phyloP scores from a whole-genome alignment of 2,888 invertebrate genomes.

The Bembecia ichneumoniformis region DNA sequence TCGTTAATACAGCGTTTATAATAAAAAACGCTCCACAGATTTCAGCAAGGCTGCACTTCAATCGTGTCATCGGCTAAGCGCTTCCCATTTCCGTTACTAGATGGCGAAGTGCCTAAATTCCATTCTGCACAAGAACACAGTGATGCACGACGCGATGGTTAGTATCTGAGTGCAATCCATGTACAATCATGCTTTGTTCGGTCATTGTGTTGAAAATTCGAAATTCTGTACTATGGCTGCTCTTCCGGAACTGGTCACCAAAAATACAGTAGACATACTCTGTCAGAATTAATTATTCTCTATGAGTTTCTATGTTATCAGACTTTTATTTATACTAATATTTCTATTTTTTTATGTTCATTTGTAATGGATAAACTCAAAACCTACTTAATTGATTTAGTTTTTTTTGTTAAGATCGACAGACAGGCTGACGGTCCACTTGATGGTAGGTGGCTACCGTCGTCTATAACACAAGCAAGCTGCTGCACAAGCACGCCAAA shows the following conservation, averaged over 20 bases:
- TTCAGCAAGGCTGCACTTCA: slow-evolving; percentile 13
- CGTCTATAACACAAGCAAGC: too few species aligned
- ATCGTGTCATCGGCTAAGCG: slow-evolving; percentile 44
- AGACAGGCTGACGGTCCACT: too few species aligned
- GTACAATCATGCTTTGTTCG: slow-evolving; percentile 38
- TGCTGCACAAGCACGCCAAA: too few species aligned
- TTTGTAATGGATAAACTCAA: too few species aligned
- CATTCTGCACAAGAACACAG: not conserved
- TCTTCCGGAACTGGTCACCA: slow-evolving; percentile 40
- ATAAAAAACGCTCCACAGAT: not conserved
- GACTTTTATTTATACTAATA: too few species aligned
- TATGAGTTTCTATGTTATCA: too few species aligned
- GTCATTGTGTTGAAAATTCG: slow-evolving; percentile 33
- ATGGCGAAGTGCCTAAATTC: slow-evolving; percentile 38
- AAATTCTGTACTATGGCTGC: slow-evolving; percentile 22
- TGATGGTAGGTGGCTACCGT: too few species aligned
- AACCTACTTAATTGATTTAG: too few species aligned
- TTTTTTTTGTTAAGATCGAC: too few species aligned
- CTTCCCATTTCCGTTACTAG: slow-evolving; percentile 59
- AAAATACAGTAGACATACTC: not conserved
- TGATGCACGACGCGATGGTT: slow-evolving; percentile 22
- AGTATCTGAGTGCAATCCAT: slow-evolving; percentile 37
- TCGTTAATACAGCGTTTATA: not conserved
- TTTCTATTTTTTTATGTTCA: too few species aligned
- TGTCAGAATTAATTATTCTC: too few species aligned